phyloP scores from a whole-genome alignment of 1,140 invertebrate genomes.

The Formica selysi region DNA sequence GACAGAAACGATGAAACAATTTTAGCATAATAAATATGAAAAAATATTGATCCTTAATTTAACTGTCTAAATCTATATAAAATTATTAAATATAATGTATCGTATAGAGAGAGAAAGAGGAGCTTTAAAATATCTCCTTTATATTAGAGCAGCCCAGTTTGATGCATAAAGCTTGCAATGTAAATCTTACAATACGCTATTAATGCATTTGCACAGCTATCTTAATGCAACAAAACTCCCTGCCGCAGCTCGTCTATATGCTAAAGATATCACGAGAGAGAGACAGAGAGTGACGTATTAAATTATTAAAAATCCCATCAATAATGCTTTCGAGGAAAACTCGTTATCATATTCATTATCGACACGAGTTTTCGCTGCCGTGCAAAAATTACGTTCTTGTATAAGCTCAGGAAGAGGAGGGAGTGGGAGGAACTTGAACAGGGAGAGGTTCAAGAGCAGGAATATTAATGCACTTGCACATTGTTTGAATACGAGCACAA shows the following conservation, averaged over 20 bases:
- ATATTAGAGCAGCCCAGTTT: not conserved
- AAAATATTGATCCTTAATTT: not conserved
- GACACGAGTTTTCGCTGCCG: constrained; percentile 29
- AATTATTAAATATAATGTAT: constrained; percentile 5
- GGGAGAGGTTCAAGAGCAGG: constrained; percentile 10
- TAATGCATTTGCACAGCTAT: not conserved
- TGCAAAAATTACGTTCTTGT: constrained; percentile 34
- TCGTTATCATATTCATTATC: constrained; percentile 58
- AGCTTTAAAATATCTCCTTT: not conserved
- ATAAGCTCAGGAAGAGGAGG: not conserved
- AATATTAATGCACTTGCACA: constrained; percentile 62
- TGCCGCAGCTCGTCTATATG: not conserved
- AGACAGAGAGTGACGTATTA: not conserved
- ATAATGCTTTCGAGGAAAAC: constrained; percentile 13
- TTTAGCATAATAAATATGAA: not conserved
- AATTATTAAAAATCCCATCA: constrained; percentile 48
- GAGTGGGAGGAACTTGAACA: too few relatives aligned
- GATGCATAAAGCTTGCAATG: not conserved
- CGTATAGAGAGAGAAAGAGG: not conserved
- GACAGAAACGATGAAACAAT: not conserved
- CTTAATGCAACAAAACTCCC: not conserved
- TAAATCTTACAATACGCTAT: not conserved
- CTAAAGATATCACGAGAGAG: not conserved
- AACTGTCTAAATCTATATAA: not conserved
- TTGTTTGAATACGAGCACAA: constrained; percentile 26